Evolutionary conservation across 1,140 invertebrate genomes (phyloP).

Genomic region (Drosophila rhopaloa): DNA sequence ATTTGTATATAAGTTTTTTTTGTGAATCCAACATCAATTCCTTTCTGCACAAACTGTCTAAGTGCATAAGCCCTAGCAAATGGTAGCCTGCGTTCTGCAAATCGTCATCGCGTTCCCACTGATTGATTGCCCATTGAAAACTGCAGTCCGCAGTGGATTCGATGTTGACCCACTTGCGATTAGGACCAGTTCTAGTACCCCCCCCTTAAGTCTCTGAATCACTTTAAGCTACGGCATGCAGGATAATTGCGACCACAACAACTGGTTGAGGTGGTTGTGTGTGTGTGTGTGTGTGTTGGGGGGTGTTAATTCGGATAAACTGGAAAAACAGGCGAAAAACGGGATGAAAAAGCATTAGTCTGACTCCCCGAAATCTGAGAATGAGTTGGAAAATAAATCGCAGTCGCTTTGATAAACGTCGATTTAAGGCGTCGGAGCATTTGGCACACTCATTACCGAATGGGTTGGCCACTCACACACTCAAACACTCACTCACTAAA

Average conservation of each 20-base stretch:
- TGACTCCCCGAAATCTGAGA: conserved; percentile 9
- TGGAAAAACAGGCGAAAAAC: neutral
- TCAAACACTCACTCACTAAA: conserved; percentile 1
- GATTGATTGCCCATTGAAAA: conserved; percentile 28
- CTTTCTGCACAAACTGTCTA: neutral
- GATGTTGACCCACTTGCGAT: conserved; percentile 34
- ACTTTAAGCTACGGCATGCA: conserved; percentile 9
- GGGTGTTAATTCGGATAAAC: neutral
- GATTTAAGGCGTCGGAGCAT: conserved; percentile 60
- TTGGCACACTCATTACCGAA: conserved; percentile 63
- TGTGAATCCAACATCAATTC: neutral
- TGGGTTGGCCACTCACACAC: conserved; percentile 19
- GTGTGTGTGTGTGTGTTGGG: neutral
- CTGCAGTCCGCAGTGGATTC: conserved; percentile 1
- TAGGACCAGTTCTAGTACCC: conserved; percentile 12
- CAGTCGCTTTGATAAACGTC: conserved; percentile 53
- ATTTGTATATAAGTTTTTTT: neutral
- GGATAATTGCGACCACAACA: conserved; percentile 26
- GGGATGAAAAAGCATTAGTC: neutral
- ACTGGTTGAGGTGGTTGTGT: too few species aligned
- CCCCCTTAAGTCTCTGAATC: neutral
- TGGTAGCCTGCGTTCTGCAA: neutral
- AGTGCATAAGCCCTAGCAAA: neutral
- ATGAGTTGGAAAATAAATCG: conserved; percentile 21
- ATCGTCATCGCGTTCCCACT: neutral